Percentiles rank a stretch among this genome's conserved stretches.
Conservation (phyloP, 2,113 vertebrate species). For the Cavia aperea region DNA sequence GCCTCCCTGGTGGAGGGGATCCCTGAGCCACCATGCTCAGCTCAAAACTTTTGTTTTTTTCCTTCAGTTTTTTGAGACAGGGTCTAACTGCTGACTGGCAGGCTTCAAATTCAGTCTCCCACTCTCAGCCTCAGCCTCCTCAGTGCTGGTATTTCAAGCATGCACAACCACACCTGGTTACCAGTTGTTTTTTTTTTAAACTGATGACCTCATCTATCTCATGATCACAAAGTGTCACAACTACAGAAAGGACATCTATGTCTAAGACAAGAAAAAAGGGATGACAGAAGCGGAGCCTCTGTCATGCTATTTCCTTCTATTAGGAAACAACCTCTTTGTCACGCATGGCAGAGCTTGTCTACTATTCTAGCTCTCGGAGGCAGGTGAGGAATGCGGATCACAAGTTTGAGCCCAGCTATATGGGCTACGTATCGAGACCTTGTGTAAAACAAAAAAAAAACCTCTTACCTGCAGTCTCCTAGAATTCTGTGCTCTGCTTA, state of each 20-base stretch:
- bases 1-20: neutral
- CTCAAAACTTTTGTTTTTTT: neutral
- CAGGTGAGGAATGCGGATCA: neutral
- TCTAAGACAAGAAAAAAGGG: neutral
- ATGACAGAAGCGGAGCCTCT: neutral
- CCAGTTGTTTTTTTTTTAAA: conserved; percentile 15
- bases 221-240: conserved; percentile 36
- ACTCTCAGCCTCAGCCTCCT: neutral
- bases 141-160: neutral
- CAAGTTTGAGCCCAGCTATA: neutral
- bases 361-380: neutral
- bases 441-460: neutral
- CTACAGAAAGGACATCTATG: neutral
- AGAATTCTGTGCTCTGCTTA: neutral
- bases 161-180: neutral
- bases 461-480: neutral
- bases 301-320: neutral
- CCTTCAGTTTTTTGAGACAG: neutral
- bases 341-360: neutral
- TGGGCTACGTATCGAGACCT: neutral
- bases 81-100: neutral
- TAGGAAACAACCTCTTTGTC: neutral
- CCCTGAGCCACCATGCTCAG: neutral
- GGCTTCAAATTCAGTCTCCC: neutral
- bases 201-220: conserved; percentile 27